Conservation (phyloP, 2,888 invertebrate species). For the Dynastes hyllus region DNA sequence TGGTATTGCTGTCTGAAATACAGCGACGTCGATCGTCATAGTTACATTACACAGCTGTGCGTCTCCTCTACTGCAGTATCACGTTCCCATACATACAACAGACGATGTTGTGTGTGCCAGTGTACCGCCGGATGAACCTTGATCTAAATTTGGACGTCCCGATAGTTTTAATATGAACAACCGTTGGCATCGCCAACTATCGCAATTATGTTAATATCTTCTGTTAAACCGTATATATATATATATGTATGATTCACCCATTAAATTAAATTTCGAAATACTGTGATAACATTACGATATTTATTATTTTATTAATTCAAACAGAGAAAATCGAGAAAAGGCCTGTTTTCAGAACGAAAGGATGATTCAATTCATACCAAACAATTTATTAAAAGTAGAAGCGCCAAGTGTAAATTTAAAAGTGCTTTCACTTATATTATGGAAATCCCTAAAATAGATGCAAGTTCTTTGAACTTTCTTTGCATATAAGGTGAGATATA, state of each 20-base stretch:
- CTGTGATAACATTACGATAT: neutral
- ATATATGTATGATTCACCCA: no score
- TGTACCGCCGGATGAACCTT: conserved; percentile 57
- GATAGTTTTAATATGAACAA: conserved; percentile 60
- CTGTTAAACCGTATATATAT: neutral
- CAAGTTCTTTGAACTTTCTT: no score
- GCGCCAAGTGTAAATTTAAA: no score
- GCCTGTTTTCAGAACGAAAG: no score
- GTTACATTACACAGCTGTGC: conserved; percentile 29
- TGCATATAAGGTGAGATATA: no score
- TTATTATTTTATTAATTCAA: no score
- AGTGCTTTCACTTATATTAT: no score
- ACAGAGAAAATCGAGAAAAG: no score
- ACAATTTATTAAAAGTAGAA: no score
- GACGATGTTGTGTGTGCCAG: conserved; percentile 17
- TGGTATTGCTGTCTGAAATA: neutral
- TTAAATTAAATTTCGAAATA: no score
- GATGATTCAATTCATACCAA: no score
- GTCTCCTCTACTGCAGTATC: neutral
- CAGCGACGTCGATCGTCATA: conserved; percentile 4
- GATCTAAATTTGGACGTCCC: conserved; percentile 61
- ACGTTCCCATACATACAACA: neutral
- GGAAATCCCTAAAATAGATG: no score
- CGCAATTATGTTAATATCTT: neutral
- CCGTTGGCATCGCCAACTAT: conserved; percentile 54